phyloP scores from a whole-genome alignment of 2,797 vertebrate species.

The Pseudochaenichthys georgianus region DNA sequence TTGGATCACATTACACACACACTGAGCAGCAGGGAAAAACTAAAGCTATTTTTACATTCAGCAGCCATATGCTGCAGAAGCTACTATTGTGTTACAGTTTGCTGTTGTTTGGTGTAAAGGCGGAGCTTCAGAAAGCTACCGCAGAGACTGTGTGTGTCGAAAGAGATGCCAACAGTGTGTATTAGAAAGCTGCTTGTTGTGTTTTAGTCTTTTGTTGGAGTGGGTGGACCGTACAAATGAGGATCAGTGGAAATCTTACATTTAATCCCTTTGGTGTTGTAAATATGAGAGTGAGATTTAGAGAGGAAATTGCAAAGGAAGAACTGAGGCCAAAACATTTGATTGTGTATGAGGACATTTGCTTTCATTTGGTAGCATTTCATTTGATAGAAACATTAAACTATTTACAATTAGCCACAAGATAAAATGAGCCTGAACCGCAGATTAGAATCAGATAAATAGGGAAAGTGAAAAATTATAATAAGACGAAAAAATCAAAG shows the following conservation, averaged over 20 bases:
- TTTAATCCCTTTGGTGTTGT: conserved; percentile 28
- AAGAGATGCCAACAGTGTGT: conserved; percentile 16
- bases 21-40: neutral
- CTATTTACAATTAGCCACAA: neutral
- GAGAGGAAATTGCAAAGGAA: neutral
- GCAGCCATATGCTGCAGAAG: conserved; percentile 45
- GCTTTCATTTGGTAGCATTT: neutral
- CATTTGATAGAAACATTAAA: neutral
- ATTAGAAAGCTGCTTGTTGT: conserved; percentile 36
- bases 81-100: conserved; percentile 23
- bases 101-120: conserved; percentile 33
- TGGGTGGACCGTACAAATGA: neutral
- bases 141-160: conserved; percentile 12
- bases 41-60: conserved; percentile 54
- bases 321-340: conserved; percentile 5
- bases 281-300: conserved; percentile 32
- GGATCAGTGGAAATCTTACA: conserved; percentile 37
- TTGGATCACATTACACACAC: conserved; percentile 24
- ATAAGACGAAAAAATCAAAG: neutral
- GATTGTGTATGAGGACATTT: neutral
- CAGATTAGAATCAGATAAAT: neutral
- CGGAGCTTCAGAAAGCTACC: conserved; percentile 31
- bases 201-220: conserved; percentile 31
- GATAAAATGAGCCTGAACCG: neutral
- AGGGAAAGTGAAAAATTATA: neutral